Conservation (phyloP, 2,797 vertebrate genomes). For the Platyrinchus mystaceus region DNA sequence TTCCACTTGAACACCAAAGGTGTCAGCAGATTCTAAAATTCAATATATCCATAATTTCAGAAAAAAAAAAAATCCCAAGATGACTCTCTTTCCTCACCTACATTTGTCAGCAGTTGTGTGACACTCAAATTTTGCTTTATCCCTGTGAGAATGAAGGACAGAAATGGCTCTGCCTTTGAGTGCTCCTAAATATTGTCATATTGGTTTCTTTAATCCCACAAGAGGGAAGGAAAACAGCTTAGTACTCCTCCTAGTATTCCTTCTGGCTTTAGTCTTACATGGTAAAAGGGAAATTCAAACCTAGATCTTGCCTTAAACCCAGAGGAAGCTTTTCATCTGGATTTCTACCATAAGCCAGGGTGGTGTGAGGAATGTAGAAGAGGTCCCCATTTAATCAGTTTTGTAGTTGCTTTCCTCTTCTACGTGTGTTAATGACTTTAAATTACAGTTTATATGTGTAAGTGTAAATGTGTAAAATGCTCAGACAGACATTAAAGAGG, state of each 20-base stretch:
- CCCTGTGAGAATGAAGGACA: not conserved
- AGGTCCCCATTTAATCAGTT: not conserved
- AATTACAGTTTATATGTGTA: too few species aligned
- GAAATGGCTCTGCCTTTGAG: not conserved
- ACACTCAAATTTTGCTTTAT: not conserved
- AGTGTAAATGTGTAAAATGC: not conserved
- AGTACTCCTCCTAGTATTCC: not conserved
- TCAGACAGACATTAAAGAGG: not conserved
- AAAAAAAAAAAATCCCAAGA: not conserved
- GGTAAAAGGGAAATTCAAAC: not conserved
- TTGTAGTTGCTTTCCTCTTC: not conserved
- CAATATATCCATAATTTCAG: not conserved
- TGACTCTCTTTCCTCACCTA: not conserved
- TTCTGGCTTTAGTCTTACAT: not conserved
- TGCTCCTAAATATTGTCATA: not conserved
- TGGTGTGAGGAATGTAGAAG: not conserved
- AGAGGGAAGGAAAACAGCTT: not conserved
- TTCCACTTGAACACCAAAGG: not conserved
- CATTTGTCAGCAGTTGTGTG: not conserved
- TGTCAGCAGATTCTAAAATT: not conserved
- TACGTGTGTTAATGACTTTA: not conserved
- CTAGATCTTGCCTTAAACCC: not conserved
- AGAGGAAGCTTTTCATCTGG: accelerated
- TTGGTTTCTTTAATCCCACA: not conserved
- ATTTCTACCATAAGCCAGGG: not conserved